Conservation (phyloP, 2,797 vertebrate species). For the Lemur catta region DNA sequence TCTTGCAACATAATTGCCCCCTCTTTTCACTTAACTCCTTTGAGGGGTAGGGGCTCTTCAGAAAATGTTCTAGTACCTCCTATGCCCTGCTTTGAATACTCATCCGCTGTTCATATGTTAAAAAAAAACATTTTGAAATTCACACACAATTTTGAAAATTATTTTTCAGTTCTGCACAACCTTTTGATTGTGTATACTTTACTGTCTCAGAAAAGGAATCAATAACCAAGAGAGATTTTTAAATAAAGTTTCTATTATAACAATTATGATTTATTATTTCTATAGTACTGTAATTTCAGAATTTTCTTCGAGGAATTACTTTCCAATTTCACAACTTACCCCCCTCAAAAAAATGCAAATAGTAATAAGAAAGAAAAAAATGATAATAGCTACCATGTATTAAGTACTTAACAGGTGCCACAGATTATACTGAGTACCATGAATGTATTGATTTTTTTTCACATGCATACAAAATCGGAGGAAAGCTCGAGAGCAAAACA, state of each 20-base stretch:
- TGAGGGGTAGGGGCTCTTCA: not conserved
- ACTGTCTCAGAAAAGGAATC: not conserved
- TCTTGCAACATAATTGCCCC: not conserved
- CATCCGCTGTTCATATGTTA: not conserved
- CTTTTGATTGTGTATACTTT: not conserved
- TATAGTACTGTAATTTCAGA: slow-evolving; percentile 6
- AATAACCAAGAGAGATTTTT: not conserved
- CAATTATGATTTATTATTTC: slow-evolving; percentile 1
- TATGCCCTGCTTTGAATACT: not conserved
- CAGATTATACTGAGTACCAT: not conserved
- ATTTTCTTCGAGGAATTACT: not conserved
- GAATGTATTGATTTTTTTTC: not conserved
- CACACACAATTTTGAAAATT: not conserved
- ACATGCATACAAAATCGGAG: not conserved
- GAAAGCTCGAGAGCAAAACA: not conserved
- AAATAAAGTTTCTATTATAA: not conserved
- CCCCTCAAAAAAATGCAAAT: not conserved
- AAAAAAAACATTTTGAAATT: slow-evolving; percentile 4
- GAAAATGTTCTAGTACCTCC: not conserved
- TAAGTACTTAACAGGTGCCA: not conserved
- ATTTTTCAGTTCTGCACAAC: not conserved
- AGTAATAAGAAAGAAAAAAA: not conserved
- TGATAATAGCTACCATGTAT: not conserved
- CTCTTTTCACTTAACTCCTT: not conserved
- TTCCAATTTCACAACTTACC: slow-evolving; percentile 1